Evolutionary conservation across 1,140 invertebrate genomes (phyloP).

Genomic region (Theocolax elegans): DNA sequence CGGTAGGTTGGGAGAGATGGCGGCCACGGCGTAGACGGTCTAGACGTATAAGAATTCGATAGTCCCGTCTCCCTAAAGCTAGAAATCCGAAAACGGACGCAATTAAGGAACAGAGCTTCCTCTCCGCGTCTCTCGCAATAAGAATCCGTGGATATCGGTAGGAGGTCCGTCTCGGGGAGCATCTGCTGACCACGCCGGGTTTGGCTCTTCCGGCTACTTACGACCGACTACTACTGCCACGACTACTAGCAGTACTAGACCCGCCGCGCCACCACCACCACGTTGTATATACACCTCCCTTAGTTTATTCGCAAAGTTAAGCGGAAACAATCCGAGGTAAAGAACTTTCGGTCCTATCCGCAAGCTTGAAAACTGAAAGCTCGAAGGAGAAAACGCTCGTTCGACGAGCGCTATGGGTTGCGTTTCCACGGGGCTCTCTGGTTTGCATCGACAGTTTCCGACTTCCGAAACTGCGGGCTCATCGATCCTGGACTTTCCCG

Average conservation of each 20-base stretch:
- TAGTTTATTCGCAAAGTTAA: constrained; percentile 39
- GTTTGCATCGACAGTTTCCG: constrained; percentile 26
- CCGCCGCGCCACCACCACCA: no score
- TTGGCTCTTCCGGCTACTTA: constrained; percentile 22
- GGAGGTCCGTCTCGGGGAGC: not conserved
- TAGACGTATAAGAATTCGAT: no score
- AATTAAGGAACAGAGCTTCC: no score
- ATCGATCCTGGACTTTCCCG: constrained; percentile 13
- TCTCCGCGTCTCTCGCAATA: not conserved
- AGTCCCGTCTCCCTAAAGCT: no score
- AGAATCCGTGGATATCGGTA: not conserved
- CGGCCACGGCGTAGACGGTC: no score
- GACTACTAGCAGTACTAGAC: no score
- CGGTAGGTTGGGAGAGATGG: no score
- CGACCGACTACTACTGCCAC: no score
- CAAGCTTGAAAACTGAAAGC: no score
- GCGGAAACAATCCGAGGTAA: constrained; percentile 32
- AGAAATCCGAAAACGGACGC: not conserved
- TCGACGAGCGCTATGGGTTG: no score
- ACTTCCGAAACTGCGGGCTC: constrained; percentile 30
- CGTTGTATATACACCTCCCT: no score
- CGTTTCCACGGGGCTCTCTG: constrained; percentile 6
- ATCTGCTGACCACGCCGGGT: constrained; percentile 35
- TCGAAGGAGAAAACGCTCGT: no score
- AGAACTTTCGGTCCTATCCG: not conserved